Percentiles rank a stretch among this genome's conserved stretches.
phyloP scores from a whole-genome alignment of 1,140 invertebrate species.

The Drosophila tsacasi region DNA sequence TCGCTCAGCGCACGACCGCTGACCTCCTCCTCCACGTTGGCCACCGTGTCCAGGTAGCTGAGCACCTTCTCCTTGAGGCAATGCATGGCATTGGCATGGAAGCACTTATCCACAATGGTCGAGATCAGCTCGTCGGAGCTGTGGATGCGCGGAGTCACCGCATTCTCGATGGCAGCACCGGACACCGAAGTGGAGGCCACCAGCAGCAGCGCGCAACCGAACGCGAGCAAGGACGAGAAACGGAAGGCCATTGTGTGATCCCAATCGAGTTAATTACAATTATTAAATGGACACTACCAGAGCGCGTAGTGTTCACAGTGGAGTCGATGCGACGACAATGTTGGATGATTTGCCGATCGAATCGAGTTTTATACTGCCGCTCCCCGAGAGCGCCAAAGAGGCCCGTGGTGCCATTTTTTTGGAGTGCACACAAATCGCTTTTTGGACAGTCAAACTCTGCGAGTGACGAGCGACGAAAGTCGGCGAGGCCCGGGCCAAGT shows the following conservation, averaged over 20 bases:
- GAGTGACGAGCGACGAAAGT: slow-evolving; percentile 67
- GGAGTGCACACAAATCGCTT: slow-evolving; percentile 60
- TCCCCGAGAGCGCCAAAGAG: slow-evolving; percentile 61
- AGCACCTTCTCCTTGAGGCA: slow-evolving; percentile 91
- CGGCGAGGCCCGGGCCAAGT: slow-evolving; percentile 57
- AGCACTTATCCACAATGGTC: slow-evolving; percentile 90
- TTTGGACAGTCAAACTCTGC: slow-evolving; percentile 67
- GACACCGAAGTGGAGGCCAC: slow-evolving; percentile 77
- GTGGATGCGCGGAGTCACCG: slow-evolving; percentile 86
- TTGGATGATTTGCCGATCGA: slow-evolving; percentile 74
- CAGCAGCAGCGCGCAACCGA: slow-evolving; percentile 83
- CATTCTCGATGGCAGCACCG: slow-evolving; percentile 86
- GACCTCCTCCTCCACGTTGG: slow-evolving; percentile 89
- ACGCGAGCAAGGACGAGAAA: slow-evolving; percentile 76
- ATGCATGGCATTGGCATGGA: slow-evolving; percentile 88
- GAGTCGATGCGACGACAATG: slow-evolving; percentile 83
- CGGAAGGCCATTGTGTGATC: slow-evolving; percentile 72
- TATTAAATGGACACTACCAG: slow-evolving; percentile 55
- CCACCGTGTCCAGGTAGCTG: slow-evolving; percentile 89
- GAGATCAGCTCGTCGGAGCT: slow-evolving; percentile 89
- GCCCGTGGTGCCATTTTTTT: slow-evolving; percentile 51
- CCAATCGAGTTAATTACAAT: slow-evolving; percentile 17
- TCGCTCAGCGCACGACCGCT: slow-evolving; percentile 85
- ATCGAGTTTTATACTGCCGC: slow-evolving; percentile 84
- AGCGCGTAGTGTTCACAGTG: slow-evolving; percentile 78